phyloP scores from a whole-genome alignment of 2,888 invertebrate genomes.

The Scrobipalpa costella region DNA sequence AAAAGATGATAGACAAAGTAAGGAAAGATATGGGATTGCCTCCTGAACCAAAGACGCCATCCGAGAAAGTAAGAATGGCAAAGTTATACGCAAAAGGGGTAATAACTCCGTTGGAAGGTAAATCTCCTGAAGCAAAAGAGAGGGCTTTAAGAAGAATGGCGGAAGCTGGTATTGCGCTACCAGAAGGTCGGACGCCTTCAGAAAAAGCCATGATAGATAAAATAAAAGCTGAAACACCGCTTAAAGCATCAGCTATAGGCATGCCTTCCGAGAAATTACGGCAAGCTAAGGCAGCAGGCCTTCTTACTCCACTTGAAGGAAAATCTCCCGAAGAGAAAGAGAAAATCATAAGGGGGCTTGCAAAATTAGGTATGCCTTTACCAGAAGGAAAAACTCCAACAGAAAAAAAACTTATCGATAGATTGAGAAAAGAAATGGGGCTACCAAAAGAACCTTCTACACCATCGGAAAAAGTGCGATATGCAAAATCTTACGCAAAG shows the following conservation, averaged over 20 bases:
- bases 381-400: conserved; percentile 38
- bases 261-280: conserved; percentile 30
- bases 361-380: too few relatives aligned
- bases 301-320: too few relatives aligned
- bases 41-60: conserved; percentile 34
- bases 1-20: conserved; percentile 38
- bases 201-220: conserved; percentile 39
- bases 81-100: conserved; percentile 41
- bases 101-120: conserved; percentile 43
- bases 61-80: conserved; percentile 37
- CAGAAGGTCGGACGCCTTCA: conserved; percentile 42
- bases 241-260: conserved; percentile 35
- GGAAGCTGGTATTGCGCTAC: conserved; percentile 32
- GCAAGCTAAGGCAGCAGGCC: too few relatives aligned
- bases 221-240: conserved; percentile 5
- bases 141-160: conserved; percentile 34
- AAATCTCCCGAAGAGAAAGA: too few relatives aligned
- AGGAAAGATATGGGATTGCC: conserved; percentile 38
- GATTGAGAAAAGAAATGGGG: conserved; percentile 35
- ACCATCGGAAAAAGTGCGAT: conserved; percentile 19
- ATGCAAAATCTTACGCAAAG: conserved; percentile 36
- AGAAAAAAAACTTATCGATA: conserved; percentile 42
- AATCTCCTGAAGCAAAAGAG: conserved; percentile 40
- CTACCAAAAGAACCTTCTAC: conserved; percentile 43
- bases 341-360: conserved; percentile 25